Percentiles rank a stretch among this genome's conserved stretches.
Conservation (phyloP, 53 echinoderm and acorn worm genomes). For the Paelopatides confundens region DNA sequence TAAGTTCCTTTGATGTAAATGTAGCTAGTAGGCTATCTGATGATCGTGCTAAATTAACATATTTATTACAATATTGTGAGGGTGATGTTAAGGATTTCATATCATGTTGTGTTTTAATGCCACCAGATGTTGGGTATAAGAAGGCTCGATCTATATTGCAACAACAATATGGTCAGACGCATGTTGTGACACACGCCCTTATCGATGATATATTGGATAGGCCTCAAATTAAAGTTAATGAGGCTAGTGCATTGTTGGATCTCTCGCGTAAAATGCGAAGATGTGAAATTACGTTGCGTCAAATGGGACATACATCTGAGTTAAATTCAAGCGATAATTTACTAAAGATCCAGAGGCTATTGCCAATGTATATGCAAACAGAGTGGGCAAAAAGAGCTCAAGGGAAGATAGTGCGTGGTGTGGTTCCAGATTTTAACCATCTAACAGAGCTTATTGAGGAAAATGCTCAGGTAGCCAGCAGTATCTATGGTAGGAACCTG, state of each 20-base stretch:
- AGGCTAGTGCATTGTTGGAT: conserved; percentile 42
- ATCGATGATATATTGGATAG: conserved; percentile 42
- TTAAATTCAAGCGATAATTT: conserved; percentile 53
- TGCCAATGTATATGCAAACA: conserved; percentile 54
- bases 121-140: conserved; percentile 23
- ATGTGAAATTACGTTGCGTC: conserved; percentile 54
- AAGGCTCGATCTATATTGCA: conserved; percentile 28
- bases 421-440: conserved; percentile 26
- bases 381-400: conserved; percentile 64
- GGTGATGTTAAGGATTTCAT: conserved; percentile 56
- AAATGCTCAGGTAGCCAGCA: conserved; percentile 53
- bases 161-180: conserved; percentile 63
- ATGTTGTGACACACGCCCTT: conserved; percentile 9
- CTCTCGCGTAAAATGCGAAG: conserved; percentile 58
- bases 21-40: neutral
- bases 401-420: conserved; percentile 1
- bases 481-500: conserved; percentile 59
- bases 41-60: conserved; percentile 22
- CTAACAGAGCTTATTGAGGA: conserved; percentile 72
- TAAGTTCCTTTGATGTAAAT: conserved; percentile 5
- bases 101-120: conserved; percentile 56
- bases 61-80: conserved; percentile 57
- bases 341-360: conserved; percentile 63
- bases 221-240: conserved; percentile 53
- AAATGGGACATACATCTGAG: conserved; percentile 52